A percentile compares a stretch with the other conserved stretches of the same genome.
Evolutionary conservation across 2,888 invertebrate species (phyloP).

Genomic region (Eubasilissa splendida): DNA sequence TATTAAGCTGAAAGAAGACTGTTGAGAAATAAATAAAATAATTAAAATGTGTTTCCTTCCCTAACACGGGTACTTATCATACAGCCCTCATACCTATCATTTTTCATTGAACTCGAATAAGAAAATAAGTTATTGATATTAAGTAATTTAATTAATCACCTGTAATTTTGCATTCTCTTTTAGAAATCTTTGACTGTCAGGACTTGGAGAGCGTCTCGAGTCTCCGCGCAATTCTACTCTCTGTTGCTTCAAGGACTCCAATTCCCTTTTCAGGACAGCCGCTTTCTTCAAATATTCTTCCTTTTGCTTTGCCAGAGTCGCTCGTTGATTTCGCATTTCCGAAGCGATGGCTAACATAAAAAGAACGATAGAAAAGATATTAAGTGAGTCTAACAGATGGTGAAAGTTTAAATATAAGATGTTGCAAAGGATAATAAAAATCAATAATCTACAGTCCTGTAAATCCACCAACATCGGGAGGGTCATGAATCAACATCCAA

Average conservation of each 20-base stretch:
- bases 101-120: too few relatives aligned
- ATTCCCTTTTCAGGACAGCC: constrained; percentile 80
- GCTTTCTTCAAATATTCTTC: constrained; percentile 87
- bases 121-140: too few relatives aligned
- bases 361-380: not conserved
- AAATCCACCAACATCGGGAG: too few relatives aligned
- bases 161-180: constrained; percentile 89
- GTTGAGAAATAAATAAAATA: too few relatives aligned
- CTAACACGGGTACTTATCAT: too few relatives aligned
- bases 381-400: not conserved
- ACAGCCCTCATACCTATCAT: too few relatives aligned
- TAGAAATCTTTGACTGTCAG: constrained; percentile 84
- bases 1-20: too few relatives aligned
- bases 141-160: constrained; percentile 68
- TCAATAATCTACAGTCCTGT: too few relatives aligned
- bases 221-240: constrained; percentile 83
- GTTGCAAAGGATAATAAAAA: too few relatives aligned
- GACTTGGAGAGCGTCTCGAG: constrained; percentile 79
- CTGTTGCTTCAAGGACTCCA: constrained; percentile 85
- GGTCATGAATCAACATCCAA: too few relatives aligned
- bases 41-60: too few relatives aligned
- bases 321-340: constrained; percentile 87
- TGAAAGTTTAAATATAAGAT: too few relatives aligned
- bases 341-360: constrained; percentile 78
- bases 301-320: constrained; percentile 84